Evolutionary conservation across 2,888 invertebrate genomes (phyloP).

Genomic region (Pyrocoelia pectoralis): DNA sequence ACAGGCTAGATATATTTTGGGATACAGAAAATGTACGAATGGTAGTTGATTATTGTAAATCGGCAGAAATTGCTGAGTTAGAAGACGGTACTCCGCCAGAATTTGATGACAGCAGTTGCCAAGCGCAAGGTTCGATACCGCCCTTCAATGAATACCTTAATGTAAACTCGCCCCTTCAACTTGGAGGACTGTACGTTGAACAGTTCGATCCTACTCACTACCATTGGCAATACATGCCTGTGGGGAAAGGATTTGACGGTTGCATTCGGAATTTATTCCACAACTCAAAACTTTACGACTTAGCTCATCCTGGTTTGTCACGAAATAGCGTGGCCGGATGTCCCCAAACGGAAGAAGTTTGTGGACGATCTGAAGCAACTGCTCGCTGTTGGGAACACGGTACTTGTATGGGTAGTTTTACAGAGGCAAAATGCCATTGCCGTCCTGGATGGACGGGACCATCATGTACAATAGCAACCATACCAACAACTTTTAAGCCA

Average conservation of each 20-base stretch:
- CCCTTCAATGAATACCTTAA: slow-evolving; percentile 96
- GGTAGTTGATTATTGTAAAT: slow-evolving; percentile 93
- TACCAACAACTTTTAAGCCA: slow-evolving; percentile 90
- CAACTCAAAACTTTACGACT: slow-evolving; percentile 94
- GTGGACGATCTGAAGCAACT: slow-evolving; percentile 86
- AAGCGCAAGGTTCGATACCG: slow-evolving; percentile 88
- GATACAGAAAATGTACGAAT: slow-evolving; percentile 91
- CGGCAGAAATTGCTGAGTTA: slow-evolving; percentile 86
- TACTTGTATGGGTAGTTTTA: slow-evolving; percentile 91
- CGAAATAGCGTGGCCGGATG: slow-evolving; percentile 90
- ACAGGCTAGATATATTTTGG: slow-evolving; percentile 95
- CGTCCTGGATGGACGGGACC: slow-evolving; percentile 95
- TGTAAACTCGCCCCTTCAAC: slow-evolving; percentile 93
- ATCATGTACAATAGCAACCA: slow-evolving; percentile 84
- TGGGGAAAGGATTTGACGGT: slow-evolving; percentile 92
- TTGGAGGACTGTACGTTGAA: slow-evolving; percentile 91
- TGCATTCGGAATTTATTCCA: slow-evolving; percentile 96
- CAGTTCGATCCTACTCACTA: slow-evolving; percentile 89
- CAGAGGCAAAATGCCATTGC: slow-evolving; percentile 91
- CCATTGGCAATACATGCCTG: slow-evolving; percentile 91
- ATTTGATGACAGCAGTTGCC: slow-evolving; percentile 90
- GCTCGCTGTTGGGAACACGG: slow-evolving; percentile 92
- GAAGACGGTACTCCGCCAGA: slow-evolving; percentile 90
- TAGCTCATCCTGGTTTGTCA: slow-evolving; percentile 91
- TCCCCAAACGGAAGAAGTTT: slow-evolving; percentile 91